Conservation (phyloP, 2,888 invertebrate genomes). For the Pristionchus arcanus region DNA sequence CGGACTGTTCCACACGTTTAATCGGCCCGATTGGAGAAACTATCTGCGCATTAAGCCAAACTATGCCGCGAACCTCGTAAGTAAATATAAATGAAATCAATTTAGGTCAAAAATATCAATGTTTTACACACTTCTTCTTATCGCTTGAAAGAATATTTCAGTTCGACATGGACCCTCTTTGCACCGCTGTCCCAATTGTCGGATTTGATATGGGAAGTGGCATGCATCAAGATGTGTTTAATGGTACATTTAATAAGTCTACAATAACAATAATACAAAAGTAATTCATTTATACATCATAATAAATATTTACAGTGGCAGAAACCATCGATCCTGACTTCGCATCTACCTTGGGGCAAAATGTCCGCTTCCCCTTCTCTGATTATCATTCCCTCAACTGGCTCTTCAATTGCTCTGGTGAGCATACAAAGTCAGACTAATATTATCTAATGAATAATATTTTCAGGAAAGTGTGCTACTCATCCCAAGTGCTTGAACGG, state of each 20-base stretch:
- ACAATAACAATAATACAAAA: too few species aligned
- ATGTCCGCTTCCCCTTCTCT: background rate
- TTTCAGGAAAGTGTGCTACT: background rate
- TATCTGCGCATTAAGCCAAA: background rate
- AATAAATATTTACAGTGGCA: background rate
- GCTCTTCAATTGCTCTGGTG: background rate
- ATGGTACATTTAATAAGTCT: too few species aligned
- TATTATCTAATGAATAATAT: background rate
- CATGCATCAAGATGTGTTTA: background rate
- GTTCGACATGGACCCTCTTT: background rate
- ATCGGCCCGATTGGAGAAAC: background rate
- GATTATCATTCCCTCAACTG: background rate
- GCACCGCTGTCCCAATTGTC: background rate
- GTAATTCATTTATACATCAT: too few species aligned
- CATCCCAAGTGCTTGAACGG: background rate
- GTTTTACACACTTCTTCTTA: too few species aligned
- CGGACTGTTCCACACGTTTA: background rate
- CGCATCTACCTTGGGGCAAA: background rate
- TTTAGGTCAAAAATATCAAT: too few species aligned
- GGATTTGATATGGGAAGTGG: background rate
- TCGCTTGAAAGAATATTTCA: too few species aligned
- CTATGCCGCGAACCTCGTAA: too few species aligned
- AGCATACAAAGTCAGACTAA: background rate
- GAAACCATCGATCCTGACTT: background rate
- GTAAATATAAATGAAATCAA: too few species aligned